Evolutionary conservation across 2,113 vertebrate species (phyloP), one percentile per base, ranked within the genome.

Genomic region (Hassar affinis): DNA sequence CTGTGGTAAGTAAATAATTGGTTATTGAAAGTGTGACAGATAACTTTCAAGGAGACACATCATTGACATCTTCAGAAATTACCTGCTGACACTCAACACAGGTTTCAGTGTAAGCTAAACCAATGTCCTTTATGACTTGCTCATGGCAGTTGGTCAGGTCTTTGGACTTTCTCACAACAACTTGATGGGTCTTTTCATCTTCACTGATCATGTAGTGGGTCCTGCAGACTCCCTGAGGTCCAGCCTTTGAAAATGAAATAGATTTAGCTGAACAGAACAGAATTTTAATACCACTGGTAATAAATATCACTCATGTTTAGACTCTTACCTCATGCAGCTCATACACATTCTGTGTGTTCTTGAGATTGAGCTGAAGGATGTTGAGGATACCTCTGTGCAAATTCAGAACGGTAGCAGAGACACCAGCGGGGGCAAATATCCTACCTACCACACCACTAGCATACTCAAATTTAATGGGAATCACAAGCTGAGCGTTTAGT

Each of bases 201-300:
- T 96, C 95, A 87, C 89, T 94, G 88, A 95, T 91, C 84, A 93
- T 52, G 1, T 96, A 96, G 72, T 92, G 91, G 0, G 95, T 95
- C 38, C 94, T 94, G 92, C 96, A 98, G 71, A 96, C 90, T 64
- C 96, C 96, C 86, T 94, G 94, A 89, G 92, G 89, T 88, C 95
- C 95, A 64, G 89, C 91, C 96, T 97, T 75, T 1, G 30, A 74
- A 15, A 52, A 83, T 27, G 47, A 33, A 88, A 22, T 22, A 79
- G 15, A 1, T 80, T 56, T 20, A 72, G 22, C 12, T 47, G n/a
- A 1, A 69, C 11, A 83, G 80, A 56, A 82, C 10, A 5, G 51
- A 11, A 27, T 42, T 57, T 6, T 6, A 78, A 35, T n/a, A 79
- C 0, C 0, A 49, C 0, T 30, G 3, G 1, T 25, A 9, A 72